phyloP scores from a whole-genome alignment of 2,888 invertebrate genomes.

The Apodemia hepburni region DNA sequence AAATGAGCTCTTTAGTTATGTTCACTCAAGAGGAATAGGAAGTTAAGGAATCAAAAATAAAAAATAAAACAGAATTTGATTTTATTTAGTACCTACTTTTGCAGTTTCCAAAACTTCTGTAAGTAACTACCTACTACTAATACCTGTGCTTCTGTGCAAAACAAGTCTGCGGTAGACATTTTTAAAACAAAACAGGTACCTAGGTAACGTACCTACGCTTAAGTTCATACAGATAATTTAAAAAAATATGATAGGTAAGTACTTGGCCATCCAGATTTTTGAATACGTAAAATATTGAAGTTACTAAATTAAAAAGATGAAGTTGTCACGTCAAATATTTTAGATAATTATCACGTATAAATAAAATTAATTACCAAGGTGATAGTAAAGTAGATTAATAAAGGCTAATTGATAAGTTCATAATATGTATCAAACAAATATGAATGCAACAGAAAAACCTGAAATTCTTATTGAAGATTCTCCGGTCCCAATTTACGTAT shows the following conservation, averaged over 20 bases:
- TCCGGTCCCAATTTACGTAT: conserved; percentile 20
- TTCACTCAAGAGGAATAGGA: too few species aligned
- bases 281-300: neutral
- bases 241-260: neutral
- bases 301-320: neutral
- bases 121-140: too few species aligned
- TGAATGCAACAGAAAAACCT: conserved; percentile 23
- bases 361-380: conserved; percentile 49
- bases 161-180: too few species aligned
- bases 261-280: conserved; percentile 10
- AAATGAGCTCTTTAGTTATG: too few species aligned
- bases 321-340: conserved; percentile 16
- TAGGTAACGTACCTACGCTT: too few species aligned
- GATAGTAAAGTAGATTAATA: conserved; percentile 33
- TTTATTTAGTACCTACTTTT: too few species aligned
- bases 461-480: neutral
- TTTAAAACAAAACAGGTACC: too few species aligned
- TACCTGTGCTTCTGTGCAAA: too few species aligned
- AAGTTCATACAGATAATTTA: neutral
- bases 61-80: too few species aligned
- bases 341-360: conserved; percentile 32
- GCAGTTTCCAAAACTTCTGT: too few species aligned
- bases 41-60: too few species aligned
- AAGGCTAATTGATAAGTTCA: conserved; percentile 1
- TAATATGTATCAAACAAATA: conserved; percentile 11